Evolutionary conservation across 2,113 vertebrate species (phyloP).

Genomic region (Pteronura brasiliensis): DNA sequence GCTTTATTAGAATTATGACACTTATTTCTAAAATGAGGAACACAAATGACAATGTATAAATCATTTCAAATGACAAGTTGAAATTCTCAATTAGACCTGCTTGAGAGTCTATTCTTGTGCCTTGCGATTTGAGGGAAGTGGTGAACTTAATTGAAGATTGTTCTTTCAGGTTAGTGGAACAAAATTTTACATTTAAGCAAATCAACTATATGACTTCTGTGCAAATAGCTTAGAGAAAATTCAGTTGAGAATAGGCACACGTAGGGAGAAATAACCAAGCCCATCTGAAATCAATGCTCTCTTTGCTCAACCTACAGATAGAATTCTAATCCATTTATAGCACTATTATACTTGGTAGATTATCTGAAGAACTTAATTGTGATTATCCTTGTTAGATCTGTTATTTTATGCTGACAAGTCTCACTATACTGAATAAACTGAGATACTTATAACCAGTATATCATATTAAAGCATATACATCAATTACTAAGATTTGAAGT

Average conservation of each 20-base stretch:
- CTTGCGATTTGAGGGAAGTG: not conserved
- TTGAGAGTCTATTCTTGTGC: not conserved
- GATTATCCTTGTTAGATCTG: not conserved
- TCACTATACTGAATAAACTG: not conserved
- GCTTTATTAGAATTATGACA: not conserved
- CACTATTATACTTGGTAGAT: not conserved
- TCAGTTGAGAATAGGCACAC: not conserved
- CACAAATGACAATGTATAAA: not conserved
- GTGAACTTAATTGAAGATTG: not conserved
- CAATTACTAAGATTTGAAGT: slow-evolving; percentile 11
- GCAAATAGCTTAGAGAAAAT: not conserved
- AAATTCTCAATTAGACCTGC: not conserved
- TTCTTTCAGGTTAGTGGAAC: not conserved
- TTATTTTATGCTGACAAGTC: not conserved
- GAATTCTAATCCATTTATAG: not conserved
- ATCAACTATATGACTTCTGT: not conserved
- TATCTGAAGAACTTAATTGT: slow-evolving; percentile 5
- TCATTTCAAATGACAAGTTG: not conserved
- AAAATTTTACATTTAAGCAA: not conserved
- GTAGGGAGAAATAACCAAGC: not conserved
- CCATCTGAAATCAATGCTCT: not conserved
- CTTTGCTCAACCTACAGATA: not conserved
- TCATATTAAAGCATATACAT: not conserved
- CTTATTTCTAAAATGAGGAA: slow-evolving; percentile 15
- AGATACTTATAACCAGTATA: not conserved